Conservation (phyloP, 2,113 vertebrate species). For the Catharus minimus region DNA sequence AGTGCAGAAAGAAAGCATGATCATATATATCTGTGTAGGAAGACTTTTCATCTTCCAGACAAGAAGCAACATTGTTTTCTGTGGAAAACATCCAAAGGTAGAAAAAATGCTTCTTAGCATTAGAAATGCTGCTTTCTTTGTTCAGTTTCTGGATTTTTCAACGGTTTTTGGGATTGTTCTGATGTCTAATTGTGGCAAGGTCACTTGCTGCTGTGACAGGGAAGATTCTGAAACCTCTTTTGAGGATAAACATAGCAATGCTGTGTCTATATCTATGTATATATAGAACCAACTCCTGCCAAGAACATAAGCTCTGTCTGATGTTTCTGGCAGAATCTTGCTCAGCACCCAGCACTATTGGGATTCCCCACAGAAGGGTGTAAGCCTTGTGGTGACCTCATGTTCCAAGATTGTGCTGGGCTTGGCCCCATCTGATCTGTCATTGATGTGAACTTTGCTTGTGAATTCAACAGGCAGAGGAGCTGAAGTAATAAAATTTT, state of each 20-base stretch:
- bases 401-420: conserved; percentile 62
- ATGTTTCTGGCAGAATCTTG: not conserved
- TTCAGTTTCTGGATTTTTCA: not conserved
- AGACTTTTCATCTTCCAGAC: not conserved
- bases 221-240: conserved; percentile 23
- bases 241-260: not conserved
- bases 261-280: not conserved
- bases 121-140: not conserved
- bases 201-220: not conserved
- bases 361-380: not conserved
- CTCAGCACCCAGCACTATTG: not conserved
- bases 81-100: not conserved
- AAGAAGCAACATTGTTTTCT: not conserved
- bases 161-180: not conserved
- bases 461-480: conserved; percentile 20
- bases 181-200: not conserved
- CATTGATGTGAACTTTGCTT: conserved; percentile 37
- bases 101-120: not conserved
- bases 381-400: conserved; percentile 54
- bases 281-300: not conserved
- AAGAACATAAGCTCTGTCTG: not conserved
- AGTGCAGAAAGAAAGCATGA: not conserved
- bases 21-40: not conserved
- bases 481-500: conserved; percentile 61
- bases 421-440: conserved; percentile 35